These are phyloP conservation scores for Cnemophilus loriae DNA, from an alignment of 2,113 vertebrate genomes.

Conservation along the genomic window DNA sequence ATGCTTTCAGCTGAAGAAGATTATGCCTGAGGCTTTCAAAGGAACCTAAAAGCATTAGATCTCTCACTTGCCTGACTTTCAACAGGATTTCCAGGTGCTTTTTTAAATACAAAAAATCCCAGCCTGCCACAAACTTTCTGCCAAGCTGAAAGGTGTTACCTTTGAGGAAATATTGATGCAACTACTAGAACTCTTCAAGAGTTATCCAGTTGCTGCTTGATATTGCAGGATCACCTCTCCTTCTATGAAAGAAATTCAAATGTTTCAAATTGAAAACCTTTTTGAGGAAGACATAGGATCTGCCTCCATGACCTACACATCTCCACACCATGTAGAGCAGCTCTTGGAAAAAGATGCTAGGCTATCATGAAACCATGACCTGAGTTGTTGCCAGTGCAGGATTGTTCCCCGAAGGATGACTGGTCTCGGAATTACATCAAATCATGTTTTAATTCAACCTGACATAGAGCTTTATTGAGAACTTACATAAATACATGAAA, in stretches of 20 bases:
- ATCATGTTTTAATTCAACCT: conserved; percentile 2
- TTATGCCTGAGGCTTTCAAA: conserved; percentile 3
- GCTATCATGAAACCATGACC: not conserved
- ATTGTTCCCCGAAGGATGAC: not conserved
- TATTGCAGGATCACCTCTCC: not conserved
- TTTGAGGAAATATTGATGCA: conserved; percentile 5
- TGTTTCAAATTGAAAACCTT: not conserved
- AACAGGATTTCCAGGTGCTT: not conserved
- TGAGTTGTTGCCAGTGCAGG: not conserved
- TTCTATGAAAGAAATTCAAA: not conserved
- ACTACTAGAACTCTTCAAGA: not conserved
- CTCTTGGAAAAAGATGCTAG: not conserved
- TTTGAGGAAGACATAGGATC: not conserved
- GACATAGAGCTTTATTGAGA: not conserved
- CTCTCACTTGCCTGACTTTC: not conserved
- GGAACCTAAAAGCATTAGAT: not conserved
- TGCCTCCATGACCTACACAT: not conserved
- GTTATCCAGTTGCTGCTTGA: not conserved
- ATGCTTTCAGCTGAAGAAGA: not conserved
- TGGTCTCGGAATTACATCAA: not conserved
- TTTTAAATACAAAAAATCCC: not conserved
- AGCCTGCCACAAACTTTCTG: not conserved
- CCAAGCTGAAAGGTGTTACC: not conserved
- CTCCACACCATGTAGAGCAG: not conserved
- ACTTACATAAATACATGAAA: not conserved